Evolutionary conservation across 1,140 invertebrate species (phyloP), one percentile per base, ranked within the genome.

Genomic region (Drepana arcuata): DNA sequence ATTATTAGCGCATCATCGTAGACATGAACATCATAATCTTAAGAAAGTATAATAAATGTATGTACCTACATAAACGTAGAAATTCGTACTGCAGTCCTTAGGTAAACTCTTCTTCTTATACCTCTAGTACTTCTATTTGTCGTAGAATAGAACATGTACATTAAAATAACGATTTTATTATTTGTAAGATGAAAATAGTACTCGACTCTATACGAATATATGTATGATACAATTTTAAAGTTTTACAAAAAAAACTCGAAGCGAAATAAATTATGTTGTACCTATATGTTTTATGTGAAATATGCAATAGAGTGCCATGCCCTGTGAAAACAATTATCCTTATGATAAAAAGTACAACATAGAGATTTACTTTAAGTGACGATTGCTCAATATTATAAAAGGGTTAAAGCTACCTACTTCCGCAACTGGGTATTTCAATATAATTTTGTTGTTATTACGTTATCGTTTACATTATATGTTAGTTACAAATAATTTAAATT

Each of bases 61-160:
- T n/a, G n/a, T n/a, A n/a, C n/a, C 6, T 34, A 24, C 13, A 14
- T 26, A 25, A n/a, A n/a, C n/a, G n/a, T n/a, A n/a, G n/a, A n/a
- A n/a, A n/a, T n/a, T n/a, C n/a, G n/a, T n/a, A n/a, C n/a, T n/a
- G n/a, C n/a, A n/a, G n/a, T n/a, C n/a, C n/a, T n/a, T n/a, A n/a
- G n/a, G n/a, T n/a, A 6, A 21, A 53, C 34, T 54, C 48, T 65
- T 66, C 52, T 58, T 41, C 34, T 27, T 27, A 44, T 41, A 45
- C 45, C 34, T 48, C 33, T 35, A 40, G 23, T 41, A 37, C 13
- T 11, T 16, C 23, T 43, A 41, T 53, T 58, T 73, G 71, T 80
- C 75, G 72, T 73, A 80, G 72, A 77, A 80, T 80, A 77, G 75
- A 80, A 80, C 75, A 80, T 80, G 72, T 75, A 70, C 53, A 56